Percentiles rank a stretch among this genome's conserved stretches.
phyloP scores from a whole-genome alignment of 2,888 invertebrate genomes.

The Deilephila porcellus region DNA sequence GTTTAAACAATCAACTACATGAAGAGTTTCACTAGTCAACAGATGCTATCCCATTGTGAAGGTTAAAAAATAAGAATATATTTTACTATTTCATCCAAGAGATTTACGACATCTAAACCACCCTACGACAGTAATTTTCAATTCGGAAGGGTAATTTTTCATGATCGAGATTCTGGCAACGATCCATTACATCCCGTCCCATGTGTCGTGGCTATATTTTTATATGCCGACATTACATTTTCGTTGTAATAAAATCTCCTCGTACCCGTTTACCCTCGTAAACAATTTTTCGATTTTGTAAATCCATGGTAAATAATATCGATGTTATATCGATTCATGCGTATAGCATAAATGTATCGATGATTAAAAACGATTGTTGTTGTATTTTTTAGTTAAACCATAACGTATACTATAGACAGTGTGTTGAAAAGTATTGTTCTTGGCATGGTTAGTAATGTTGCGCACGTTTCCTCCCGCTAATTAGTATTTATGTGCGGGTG shows the following conservation, averaged over 20 bases:
- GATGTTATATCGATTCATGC: background rate
- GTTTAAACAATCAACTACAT: background rate
- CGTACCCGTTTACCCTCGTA: background rate
- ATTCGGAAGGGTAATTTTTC: slow-evolving; percentile 40
- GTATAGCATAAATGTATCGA: background rate
- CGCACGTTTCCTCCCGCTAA: slow-evolving; percentile 56
- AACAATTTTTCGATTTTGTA: background rate
- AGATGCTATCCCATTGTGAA: background rate
- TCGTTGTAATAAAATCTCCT: background rate
- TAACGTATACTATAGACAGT: slow-evolving; percentile 39
- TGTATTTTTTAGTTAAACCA: background rate
- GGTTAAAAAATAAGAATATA: slow-evolving; percentile 15
- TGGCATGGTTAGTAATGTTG: slow-evolving; percentile 51
- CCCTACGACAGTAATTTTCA: slow-evolving; percentile 26
- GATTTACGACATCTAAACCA: slow-evolving; percentile 29
- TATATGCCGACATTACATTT: slow-evolving; percentile 38
- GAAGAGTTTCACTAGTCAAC: background rate
- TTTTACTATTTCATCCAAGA: slow-evolving; percentile 13
- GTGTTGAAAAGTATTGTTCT: slow-evolving; percentile 50
- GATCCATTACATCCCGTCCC: slow-evolving; percentile 45
- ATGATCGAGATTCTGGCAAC: slow-evolving; percentile 45
- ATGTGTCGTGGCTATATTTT: slow-evolving; percentile 38
- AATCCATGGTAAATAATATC: background rate
- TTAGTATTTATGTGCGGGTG: slow-evolving; percentile 55
- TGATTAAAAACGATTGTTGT: background rate